Percentiles rank a stretch among this genome's conserved stretches.
Conservation (phyloP, 2,888 invertebrate species). For the Oeneis ivallda region DNA sequence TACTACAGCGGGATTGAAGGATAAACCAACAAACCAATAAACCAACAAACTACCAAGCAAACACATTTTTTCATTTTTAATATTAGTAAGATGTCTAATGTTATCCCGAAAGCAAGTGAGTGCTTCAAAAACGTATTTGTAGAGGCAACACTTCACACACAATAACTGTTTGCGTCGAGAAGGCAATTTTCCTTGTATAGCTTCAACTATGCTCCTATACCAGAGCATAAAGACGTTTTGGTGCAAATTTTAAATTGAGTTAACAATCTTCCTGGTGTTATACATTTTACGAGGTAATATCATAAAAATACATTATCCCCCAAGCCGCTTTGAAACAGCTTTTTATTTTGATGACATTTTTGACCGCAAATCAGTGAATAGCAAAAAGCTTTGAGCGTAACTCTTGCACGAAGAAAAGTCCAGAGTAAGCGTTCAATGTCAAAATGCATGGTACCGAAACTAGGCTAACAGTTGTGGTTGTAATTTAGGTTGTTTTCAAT, state of each 20-base stretch:
- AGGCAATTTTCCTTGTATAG: slow-evolving; percentile 23
- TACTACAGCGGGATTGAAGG: no score
- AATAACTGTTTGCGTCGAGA: slow-evolving; percentile 22
- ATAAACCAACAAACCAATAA: no score
- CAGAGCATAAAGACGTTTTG: not conserved
- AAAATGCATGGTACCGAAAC: no score
- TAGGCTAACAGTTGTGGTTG: no score
- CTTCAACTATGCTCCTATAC: not conserved
- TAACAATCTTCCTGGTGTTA: slow-evolving; percentile 2
- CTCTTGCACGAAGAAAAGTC: no score
- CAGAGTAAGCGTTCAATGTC: no score
- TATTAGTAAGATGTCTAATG: not conserved
- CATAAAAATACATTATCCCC: not conserved
- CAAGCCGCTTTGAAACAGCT: not conserved
- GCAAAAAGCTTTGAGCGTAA: no score
- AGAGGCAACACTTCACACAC: slow-evolving; percentile 20
- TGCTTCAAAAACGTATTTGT: slow-evolving; percentile 15
- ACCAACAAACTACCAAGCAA: no score
- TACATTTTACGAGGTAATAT: not conserved
- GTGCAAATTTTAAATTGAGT: slow-evolving; percentile 13
- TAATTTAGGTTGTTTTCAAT: no score
- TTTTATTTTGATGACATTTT: no score
- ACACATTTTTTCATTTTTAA: no score
- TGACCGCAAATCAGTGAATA: no score
- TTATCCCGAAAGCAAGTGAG: slow-evolving; percentile 6